Evolutionary conservation across 2,113 vertebrate genomes (phyloP), one percentile per base, ranked within the genome.

Genomic region (Nerophis lumbriciformis): DNA sequence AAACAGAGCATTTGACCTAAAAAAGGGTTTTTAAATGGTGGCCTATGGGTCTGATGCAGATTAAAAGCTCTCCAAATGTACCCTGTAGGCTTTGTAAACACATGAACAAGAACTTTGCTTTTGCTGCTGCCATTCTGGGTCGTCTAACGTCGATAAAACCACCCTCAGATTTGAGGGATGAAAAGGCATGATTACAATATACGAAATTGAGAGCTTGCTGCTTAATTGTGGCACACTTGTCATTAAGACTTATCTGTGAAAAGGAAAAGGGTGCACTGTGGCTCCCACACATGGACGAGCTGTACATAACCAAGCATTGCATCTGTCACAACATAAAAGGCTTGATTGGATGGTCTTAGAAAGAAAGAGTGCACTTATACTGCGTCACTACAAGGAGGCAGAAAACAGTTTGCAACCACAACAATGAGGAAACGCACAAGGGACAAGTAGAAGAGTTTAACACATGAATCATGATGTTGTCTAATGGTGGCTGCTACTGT

Each of bases 1-100:
- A 64, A 59, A 50, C 52, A 49, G 28, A 53, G 59, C 38, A 16
- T 65, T 71, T 63, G 47, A 68, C 53, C 49, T 42, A 63, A 65
- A 45, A 45, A 45, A 63, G 59, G 47, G 56, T 68, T 63, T 3
- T 45, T 45, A 39, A 39, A 16, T 53, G 59, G 52, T 49, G 37
- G 56, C 61, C 66, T 64, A 37, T 48, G 53, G 63, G 51, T 59
- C 14, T 37, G 37, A 48, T 9, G 14, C 21, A 21, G 59, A 56
- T 3, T n/a, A 48, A 58, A 13, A 16, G 14, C 36, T 42, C 57
- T 65, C 64, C 51, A 61, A 77, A 71, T 66, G 63, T 47, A 70
- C 54, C 63, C 63, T 62, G 62, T 72, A 65, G 68, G 70, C 51
- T 76, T 65, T 73, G 76, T 81, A 69, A 79, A 81, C 79, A 61